Base-by-base conservation (phyloP, 2,797 vertebrate species). In the Pogoniulus pusillus region DNA sequence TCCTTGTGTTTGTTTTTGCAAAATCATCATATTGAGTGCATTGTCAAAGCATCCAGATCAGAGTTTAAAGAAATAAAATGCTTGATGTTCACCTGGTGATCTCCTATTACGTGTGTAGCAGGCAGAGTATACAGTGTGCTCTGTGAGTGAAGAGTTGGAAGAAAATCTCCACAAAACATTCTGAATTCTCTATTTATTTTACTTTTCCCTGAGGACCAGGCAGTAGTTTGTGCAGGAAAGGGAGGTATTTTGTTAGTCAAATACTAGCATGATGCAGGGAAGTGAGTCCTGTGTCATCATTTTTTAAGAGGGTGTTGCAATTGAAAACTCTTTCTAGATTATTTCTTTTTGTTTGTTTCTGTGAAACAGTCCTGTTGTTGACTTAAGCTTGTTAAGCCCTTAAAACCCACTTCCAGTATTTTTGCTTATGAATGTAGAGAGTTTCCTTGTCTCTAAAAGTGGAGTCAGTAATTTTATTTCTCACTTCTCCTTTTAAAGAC, bases 401-500 rank as follows among this genome's bases (percentile, higher is more conserved):
- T 77, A 69, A 69, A 43, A 82, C 16, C 15, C 20, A 47, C 37
- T 89, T 82, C 45, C 77, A 75, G 14, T 82, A 60, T 86, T 84
- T 92, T 93, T 70, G 37, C 51, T 43, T 90, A 47, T 72, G 54
- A 82, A 45, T 17, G 6, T 15, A 24, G 27, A 77, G 16, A 1
- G 0, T 72, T 91, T 45, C 58, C 75, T 84, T 63, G 35, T 11
- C 29, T 85, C 9, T 60, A 39, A 34, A 72, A 30, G 41, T 55
- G 10, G 49, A 93, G 76, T 92, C 85, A 89, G 66, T 92, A 84
- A 20, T 78, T 94, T 72, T 66, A 54, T 66, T 90, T 91, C 45
- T 82, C 81, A 43, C 51, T 94, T 94, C 94, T 85, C 3, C 3
- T 93, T 96, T 94, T 85, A 32, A 77, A 51, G 79, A 4, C 2